Conservation (phyloP, 2,797 vertebrate genomes). For the Tadarida brasiliensis region DNA sequence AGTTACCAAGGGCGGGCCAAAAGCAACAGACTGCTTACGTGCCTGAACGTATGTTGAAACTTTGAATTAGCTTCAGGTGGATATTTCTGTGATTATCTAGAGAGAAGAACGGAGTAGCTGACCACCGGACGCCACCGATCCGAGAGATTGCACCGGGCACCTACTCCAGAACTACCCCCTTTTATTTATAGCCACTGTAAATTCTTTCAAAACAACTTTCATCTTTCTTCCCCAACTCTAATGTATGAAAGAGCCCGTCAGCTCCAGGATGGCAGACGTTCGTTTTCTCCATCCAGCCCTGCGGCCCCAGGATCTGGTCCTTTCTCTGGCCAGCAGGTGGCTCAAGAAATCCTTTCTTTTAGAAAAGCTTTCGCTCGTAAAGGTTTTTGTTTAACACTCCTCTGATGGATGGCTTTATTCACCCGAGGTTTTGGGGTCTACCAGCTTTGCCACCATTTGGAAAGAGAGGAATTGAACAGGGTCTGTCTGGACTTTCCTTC, state of each 20-base stretch:
- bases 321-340: not conserved
- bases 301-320: not conserved
- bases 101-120: not conserved
- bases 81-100: not conserved
- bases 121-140: not conserved
- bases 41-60: not conserved
- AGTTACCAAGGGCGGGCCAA: not conserved
- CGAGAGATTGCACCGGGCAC: not conserved
- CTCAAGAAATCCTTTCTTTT: not conserved
- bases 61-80: not conserved
- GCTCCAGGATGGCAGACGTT: not conserved
- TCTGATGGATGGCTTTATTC: constrained; percentile 92
- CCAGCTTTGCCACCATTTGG: constrained; percentile 83
- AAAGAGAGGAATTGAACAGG: constrained; percentile 89
- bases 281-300: not conserved
- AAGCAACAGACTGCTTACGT: not conserved
- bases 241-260: not conserved
- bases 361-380: not conserved
- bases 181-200: not conserved
- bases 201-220: no score
- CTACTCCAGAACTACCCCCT: not conserved
- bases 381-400: constrained; percentile 74
- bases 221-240: not conserved
- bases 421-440: constrained; percentile 90
- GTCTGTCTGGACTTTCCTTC: constrained; percentile 91